A percentile compares a stretch with the other conserved stretches of the same genome.
phyloP scores from a whole-genome alignment of 2,888 invertebrate genomes.

The Agonopterix subpropinquella region DNA sequence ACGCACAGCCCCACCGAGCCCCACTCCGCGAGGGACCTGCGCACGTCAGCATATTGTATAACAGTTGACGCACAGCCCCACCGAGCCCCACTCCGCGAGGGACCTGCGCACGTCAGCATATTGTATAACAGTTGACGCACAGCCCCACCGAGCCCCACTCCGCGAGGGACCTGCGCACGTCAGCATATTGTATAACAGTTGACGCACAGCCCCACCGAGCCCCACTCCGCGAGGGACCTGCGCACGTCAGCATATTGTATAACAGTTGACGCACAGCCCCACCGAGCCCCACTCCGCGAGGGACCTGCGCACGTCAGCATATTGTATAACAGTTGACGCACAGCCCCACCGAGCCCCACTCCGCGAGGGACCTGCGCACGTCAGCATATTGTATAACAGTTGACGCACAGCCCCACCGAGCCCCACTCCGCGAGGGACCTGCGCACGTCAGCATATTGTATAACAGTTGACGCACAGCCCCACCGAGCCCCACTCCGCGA shows the following conservation, averaged over 20 bases:
- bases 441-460: too few species aligned
- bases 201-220: conserved; percentile 89
- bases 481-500: conserved; percentile 94
- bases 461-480: too few species aligned
- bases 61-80: too few species aligned
- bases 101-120: too few species aligned
- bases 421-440: conserved; percentile 89
- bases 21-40: conserved; percentile 84
- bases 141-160: conserved; percentile 93
- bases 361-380: conserved; percentile 79
- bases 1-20: conserved; percentile 91
- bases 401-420: conserved; percentile 87
- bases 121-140: too few species aligned
- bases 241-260: too few species aligned
- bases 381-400: too few species aligned
- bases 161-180: conserved; percentile 77
- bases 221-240: conserved; percentile 87
- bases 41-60: too few species aligned
- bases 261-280: too few species aligned
- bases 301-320: conserved; percentile 61
- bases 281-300: conserved; percentile 94
- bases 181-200: too few species aligned
- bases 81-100: conserved; percentile 92
- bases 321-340: too few species aligned
- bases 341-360: conserved; percentile 92